These are phyloP conservation scores for Seriola rivoliana DNA, from an alignment of 2,113 vertebrate genomes.

Conservation along the genomic window DNA sequence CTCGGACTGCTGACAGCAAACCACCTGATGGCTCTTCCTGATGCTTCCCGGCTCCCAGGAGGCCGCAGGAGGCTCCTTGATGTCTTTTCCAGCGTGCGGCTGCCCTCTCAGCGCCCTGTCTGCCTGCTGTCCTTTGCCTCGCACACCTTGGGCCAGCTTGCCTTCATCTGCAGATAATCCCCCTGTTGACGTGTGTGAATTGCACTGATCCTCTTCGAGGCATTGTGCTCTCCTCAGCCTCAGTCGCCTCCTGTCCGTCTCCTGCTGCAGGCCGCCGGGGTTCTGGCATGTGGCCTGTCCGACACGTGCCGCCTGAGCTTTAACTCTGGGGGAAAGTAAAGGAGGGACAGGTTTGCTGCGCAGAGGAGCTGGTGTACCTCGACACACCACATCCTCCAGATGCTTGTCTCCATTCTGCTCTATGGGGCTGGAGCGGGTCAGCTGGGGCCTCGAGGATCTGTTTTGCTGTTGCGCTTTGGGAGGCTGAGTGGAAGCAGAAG, in stretches of 20 bases:
- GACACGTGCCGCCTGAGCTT: not conserved
- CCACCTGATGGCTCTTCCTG: slow-evolving; percentile 64
- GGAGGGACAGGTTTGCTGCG: slow-evolving; percentile 48
- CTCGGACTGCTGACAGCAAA: slow-evolving; percentile 74
- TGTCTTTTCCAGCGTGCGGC: slow-evolving; percentile 76
- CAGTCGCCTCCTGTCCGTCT: slow-evolving; percentile 58
- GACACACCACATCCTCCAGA: slow-evolving; percentile 48
- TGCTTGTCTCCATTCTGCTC: slow-evolving; percentile 29
- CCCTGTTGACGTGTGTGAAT: slow-evolving; percentile 69
- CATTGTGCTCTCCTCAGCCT: slow-evolving; percentile 74
- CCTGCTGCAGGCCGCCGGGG: slow-evolving; percentile 29
- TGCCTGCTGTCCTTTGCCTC: slow-evolving; percentile 62
- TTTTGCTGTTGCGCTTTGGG: slow-evolving; percentile 47
- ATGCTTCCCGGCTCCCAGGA: slow-evolving; percentile 14
- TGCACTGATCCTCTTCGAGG: slow-evolving; percentile 78
- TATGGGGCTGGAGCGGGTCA: slow-evolving; percentile 10
- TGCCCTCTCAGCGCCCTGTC: slow-evolving; percentile 73
- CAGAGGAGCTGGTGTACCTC: slow-evolving; percentile 48
- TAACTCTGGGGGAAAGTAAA: slow-evolving; percentile 9
- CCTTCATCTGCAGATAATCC: slow-evolving; percentile 76
- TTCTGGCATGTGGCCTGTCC: slow-evolving; percentile 27
- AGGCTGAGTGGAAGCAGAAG: slow-evolving; percentile 33
- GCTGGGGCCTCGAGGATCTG: slow-evolving; percentile 41
- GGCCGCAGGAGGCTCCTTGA: slow-evolving; percentile 62
- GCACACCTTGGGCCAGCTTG: slow-evolving; percentile 57